Evolutionary conservation across 2,888 invertebrate species (phyloP), one percentile per base, ranked within the genome.

Genomic region (Xylota sylvarum): DNA sequence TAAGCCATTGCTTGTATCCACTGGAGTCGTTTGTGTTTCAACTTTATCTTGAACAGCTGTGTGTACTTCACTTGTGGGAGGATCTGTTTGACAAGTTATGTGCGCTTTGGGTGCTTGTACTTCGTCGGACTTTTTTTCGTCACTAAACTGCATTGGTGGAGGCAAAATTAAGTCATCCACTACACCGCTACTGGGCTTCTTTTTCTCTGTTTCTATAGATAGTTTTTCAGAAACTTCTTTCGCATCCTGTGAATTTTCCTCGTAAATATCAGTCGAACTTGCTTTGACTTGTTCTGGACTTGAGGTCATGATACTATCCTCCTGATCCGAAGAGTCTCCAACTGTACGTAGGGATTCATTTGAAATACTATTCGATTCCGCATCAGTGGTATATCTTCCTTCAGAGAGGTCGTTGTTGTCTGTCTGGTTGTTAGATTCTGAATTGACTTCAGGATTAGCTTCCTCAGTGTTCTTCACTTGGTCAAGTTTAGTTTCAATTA

Each of bases 81-180:
- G 10, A 5, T 23, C 52, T 10, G 5, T 23, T 5, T 12, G 17
- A 37, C 5, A 10, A 46, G 35, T 30, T 4, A 48, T 84, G 73
- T 69, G 84, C 58, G 80, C 30, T 35, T 70, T 50, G 32, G 37
- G n/a, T 37, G 30, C 10, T 67, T 27, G 17, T 17, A 17, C 10
- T 48, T 6, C 6, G 5, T 62, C 40, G 35, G 1, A 27, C 0
- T 46, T 52, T 40, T 5, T 19, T 65, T 56, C 56, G 32, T 86
- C 86, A 50, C 77, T 35, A 62, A 86, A 86, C 32, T 56, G 56
- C 40, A 35, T 56, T 12, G 86, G 85, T 9, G 85, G 85, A 7
- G 52, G 64, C 23, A 85, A 30, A n/a, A 85, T 74, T 7, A 67
- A 64, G 17, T 72, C 64, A 27, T 58, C 40, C 1, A 6, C 17